These are phyloP conservation scores for Tetranychus truncatus DNA, from an alignment of 2,888 invertebrate species.

Conservation along the genomic window DNA sequence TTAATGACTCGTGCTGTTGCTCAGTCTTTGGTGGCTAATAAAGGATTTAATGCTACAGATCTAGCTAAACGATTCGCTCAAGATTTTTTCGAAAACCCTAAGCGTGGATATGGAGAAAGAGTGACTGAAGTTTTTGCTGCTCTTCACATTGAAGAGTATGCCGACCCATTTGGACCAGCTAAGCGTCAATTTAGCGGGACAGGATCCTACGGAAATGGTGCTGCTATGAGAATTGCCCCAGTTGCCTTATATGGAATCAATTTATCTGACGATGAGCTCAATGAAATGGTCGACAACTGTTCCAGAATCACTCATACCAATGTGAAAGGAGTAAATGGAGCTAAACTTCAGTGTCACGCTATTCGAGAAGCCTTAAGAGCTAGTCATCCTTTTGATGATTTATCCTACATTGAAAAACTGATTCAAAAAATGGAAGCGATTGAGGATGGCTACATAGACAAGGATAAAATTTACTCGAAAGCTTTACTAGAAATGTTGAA, in stretches of 20 bases:
- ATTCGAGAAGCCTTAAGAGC: conserved; percentile 39
- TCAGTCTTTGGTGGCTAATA: conserved; percentile 24
- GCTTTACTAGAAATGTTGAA: not conserved
- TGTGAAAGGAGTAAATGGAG: conserved; percentile 34
- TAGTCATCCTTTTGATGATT: conserved; percentile 37
- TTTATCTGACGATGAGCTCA: conserved; percentile 36
- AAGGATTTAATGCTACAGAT: conserved; percentile 23
- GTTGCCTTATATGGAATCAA: conserved; percentile 42
- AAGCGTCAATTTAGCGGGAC: conserved; percentile 45
- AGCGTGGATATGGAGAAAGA: conserved; percentile 47
- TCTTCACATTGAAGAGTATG: conserved; percentile 37
- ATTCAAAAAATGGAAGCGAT: conserved; percentile 38
- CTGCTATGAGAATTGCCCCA: conserved; percentile 53
- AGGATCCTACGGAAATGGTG: conserved; percentile 60
- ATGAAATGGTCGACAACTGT: conserved; percentile 31
- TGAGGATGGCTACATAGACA: conserved; percentile 33
- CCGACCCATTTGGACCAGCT: conserved; percentile 45
- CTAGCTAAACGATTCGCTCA: conserved; percentile 39
- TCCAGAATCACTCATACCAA: conserved; percentile 46
- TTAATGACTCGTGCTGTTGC: conserved; percentile 26
- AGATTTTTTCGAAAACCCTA: conserved; percentile 44
- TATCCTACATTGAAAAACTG: conserved; percentile 38
- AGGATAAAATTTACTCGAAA: conserved; percentile 35
- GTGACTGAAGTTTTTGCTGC: conserved; percentile 39
- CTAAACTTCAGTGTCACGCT: conserved; percentile 38